phyloP scores from a whole-genome alignment of 2,113 vertebrate genomes.

The Okapia johnstoni region DNA sequence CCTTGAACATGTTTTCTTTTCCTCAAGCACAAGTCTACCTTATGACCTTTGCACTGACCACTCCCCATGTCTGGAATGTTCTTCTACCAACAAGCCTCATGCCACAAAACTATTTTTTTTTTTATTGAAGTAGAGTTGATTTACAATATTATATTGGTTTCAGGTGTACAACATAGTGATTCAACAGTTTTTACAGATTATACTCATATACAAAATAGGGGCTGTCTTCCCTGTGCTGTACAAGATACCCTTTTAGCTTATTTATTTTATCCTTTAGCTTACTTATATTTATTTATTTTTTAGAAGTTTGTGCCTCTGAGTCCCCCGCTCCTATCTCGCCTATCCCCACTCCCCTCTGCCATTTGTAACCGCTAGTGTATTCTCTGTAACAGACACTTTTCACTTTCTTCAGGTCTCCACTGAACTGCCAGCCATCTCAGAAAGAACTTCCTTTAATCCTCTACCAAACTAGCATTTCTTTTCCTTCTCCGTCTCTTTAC shows the following conservation, averaged over 20 bases:
- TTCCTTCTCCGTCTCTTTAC: neutral
- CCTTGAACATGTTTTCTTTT: neutral
- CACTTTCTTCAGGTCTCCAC: neutral
- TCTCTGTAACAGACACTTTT: neutral
- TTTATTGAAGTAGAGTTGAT: neutral
- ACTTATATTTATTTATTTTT: neutral
- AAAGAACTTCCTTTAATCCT: neutral
- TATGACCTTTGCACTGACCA: neutral
- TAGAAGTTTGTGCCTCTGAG: neutral
- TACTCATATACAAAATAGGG: neutral
- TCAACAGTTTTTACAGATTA: neutral
- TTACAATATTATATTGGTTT: neutral
- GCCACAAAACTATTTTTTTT: neutral
- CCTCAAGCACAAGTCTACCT: neutral
- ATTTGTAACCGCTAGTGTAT: neutral
- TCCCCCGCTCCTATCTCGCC: neutral
- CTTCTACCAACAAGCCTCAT: neutral
- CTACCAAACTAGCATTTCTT: neutral
- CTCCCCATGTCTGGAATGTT: neutral
- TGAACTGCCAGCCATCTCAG: neutral
- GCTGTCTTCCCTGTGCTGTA: neutral
- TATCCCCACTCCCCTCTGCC: neutral
- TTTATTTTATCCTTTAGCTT: neutral
- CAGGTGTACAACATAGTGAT: neutral
- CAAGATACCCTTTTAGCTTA: neutral